phyloP scores from a whole-genome alignment of 2,113 vertebrate genomes.

The Lichenostomus cassidix region DNA sequence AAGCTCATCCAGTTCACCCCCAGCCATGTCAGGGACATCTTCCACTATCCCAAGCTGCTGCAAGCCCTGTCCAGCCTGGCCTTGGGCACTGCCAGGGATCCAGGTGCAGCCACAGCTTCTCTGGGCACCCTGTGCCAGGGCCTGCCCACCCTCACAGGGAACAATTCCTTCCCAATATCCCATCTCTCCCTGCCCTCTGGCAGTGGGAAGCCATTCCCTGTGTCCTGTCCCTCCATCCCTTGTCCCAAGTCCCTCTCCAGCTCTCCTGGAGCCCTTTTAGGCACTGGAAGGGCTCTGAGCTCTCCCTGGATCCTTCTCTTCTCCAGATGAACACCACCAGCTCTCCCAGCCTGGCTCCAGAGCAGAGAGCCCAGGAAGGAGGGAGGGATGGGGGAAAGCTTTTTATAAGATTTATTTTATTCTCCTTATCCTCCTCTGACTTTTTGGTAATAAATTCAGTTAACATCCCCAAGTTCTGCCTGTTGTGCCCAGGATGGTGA shows the following conservation, averaged over 20 bases:
- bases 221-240: not conserved
- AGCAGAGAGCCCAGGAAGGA: not conserved
- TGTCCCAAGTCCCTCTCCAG: not conserved
- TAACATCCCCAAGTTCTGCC: too few species aligned
- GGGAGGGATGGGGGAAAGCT: not conserved
- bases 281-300: rapidly evolving
- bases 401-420: not conserved
- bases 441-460: not conserved
- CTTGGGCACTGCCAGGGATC: not conserved
- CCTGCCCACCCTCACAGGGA: not conserved
- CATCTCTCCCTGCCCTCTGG: not conserved
- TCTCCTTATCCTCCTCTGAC: not conserved
- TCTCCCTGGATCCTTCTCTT: not conserved
- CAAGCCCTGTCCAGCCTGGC: not conserved
- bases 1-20: not conserved
- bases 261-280: not conserved
- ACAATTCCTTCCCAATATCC: not conserved
- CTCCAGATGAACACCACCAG: not conserved
- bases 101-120: not conserved
- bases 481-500: not conserved
- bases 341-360: not conserved
- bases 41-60: not conserved
- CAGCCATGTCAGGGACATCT: not conserved
- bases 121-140: not conserved
- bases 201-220: not conserved